phyloP scores from a whole-genome alignment of 2,888 invertebrate genomes.

The Ommatoiulus sabulosus region DNA sequence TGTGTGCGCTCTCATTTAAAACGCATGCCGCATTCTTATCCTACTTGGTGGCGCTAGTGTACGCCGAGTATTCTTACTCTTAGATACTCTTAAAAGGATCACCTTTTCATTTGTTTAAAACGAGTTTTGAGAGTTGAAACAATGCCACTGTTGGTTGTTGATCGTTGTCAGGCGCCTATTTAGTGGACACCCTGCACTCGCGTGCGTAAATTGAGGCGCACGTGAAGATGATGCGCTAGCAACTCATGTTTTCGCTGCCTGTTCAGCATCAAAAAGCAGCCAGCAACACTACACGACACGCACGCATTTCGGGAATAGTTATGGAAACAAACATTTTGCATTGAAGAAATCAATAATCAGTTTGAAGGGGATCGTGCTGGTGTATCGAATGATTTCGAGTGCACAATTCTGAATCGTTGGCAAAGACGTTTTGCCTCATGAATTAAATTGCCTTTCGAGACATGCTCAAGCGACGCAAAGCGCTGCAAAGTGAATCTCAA shows the following conservation, averaged over 20 bases:
- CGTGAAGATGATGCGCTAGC: not conserved
- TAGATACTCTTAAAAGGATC: too few species aligned
- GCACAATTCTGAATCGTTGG: not conserved
- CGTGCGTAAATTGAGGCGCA: not conserved
- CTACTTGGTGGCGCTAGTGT: too few species aligned
- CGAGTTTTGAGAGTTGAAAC: too few species aligned
- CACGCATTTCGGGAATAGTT: conserved; percentile 11
- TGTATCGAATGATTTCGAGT: conserved; percentile 14
- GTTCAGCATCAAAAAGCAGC: not conserved
- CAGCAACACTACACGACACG: not conserved
- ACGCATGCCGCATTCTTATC: too few species aligned
- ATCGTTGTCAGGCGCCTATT: too few species aligned
- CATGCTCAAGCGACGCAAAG: not conserved
- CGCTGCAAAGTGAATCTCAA: not conserved
- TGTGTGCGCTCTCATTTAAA: too few species aligned
- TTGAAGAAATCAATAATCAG: conserved; percentile 21
- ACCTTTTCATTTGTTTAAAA: too few species aligned
- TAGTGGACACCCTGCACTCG: not conserved
- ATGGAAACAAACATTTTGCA: conserved; percentile 21
- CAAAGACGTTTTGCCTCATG: not conserved
- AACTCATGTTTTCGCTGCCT: conserved; percentile 8
- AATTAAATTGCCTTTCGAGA: not conserved
- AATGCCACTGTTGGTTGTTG: too few species aligned
- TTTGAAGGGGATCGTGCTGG: not conserved
- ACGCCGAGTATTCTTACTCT: too few species aligned